Evolutionary conservation across 2,797 vertebrate species (phyloP).

Genomic region (Acanthopagrus latus): DNA sequence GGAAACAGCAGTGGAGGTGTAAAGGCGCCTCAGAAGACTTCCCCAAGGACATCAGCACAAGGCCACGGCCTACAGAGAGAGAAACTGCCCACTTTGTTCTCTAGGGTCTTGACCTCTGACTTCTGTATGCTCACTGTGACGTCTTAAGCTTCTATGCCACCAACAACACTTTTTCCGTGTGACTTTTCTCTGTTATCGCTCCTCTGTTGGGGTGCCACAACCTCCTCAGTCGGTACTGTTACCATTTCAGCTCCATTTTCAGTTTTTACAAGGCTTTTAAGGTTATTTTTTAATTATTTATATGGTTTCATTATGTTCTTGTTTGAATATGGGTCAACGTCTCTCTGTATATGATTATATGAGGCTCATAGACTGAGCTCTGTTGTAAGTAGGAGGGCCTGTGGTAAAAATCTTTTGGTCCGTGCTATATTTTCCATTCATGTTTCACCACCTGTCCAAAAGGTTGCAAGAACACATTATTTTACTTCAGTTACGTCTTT

Average conservation of each 20-base stretch:
- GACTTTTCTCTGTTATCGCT: constrained; percentile 40
- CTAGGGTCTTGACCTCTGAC: constrained; percentile 57
- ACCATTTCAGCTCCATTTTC: constrained; percentile 52
- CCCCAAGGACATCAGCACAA: constrained; percentile 67
- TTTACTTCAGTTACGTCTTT: constrained; percentile 48
- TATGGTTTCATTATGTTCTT: constrained; percentile 57
- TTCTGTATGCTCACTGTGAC: constrained; percentile 77
- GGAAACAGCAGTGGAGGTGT: constrained; percentile 50
- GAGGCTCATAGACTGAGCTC: constrained; percentile 47
- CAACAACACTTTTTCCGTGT: constrained; percentile 30
- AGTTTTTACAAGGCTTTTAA: constrained; percentile 55
- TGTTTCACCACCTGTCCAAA: constrained; percentile 40
- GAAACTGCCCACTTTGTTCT: constrained; percentile 56
- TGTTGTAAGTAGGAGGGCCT: constrained; percentile 34
- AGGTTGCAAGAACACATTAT: constrained; percentile 36
- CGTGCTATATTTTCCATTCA: constrained; percentile 39
- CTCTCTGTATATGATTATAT: constrained; percentile 30
- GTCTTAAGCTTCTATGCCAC: constrained; percentile 60
- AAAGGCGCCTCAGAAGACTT: constrained; percentile 45
- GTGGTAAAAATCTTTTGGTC: constrained; percentile 39
- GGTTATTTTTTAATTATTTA: constrained; percentile 63
- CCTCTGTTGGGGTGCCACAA: constrained; percentile 2
- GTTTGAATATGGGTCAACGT: constrained; percentile 45
- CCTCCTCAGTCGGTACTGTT: constrained; percentile 27
- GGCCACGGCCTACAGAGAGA: constrained; percentile 47